Evolutionary conservation across 2,888 invertebrate genomes (phyloP).

Genomic region (Rhingia campestris): DNA sequence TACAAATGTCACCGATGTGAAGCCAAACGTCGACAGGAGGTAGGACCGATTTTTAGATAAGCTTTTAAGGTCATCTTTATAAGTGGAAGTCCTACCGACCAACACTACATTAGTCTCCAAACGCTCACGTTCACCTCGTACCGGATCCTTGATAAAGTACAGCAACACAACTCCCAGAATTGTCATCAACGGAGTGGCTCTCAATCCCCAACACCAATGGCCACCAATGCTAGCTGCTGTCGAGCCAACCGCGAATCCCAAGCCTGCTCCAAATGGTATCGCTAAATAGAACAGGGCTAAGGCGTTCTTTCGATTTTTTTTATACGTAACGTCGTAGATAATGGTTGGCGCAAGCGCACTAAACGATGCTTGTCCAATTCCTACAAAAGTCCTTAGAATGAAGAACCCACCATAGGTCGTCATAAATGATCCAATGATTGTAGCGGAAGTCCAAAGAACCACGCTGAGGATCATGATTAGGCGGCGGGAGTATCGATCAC

Average conservation of each 20-base stretch:
- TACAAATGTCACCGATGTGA: conserved; percentile 48
- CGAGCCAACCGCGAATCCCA: conserved; percentile 34
- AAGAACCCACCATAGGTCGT: conserved; percentile 39
- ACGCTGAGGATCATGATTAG: conserved; percentile 30
- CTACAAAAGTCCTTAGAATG: conserved; percentile 24
- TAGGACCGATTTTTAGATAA: conserved; percentile 37
- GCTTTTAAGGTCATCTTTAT: not conserved
- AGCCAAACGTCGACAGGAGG: conserved; percentile 50
- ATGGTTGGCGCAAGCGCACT: conserved; percentile 54
- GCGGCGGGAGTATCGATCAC: conserved; percentile 50
- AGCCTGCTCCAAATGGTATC: conserved; percentile 47
- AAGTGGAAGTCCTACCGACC: not conserved
- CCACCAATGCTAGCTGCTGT: conserved; percentile 11
- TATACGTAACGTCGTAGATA: conserved; percentile 50
- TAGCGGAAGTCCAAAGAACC: conserved; percentile 40
- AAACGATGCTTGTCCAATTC: conserved; percentile 51
- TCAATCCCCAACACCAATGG: conserved; percentile 52
- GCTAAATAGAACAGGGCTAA: conserved; percentile 50
- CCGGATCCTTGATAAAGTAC: conserved; percentile 43
- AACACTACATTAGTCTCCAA: conserved; percentile 6
- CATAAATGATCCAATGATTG: conserved; percentile 43
- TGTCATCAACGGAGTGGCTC: conserved; percentile 31
- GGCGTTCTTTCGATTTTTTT: conserved; percentile 14
- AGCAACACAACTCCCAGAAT: conserved; percentile 19
- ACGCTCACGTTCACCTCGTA: conserved; percentile 53